These are phyloP conservation scores for Helarctos malayanus DNA, from an alignment of 2,797 vertebrate genomes.

Conservation along the genomic window DNA sequence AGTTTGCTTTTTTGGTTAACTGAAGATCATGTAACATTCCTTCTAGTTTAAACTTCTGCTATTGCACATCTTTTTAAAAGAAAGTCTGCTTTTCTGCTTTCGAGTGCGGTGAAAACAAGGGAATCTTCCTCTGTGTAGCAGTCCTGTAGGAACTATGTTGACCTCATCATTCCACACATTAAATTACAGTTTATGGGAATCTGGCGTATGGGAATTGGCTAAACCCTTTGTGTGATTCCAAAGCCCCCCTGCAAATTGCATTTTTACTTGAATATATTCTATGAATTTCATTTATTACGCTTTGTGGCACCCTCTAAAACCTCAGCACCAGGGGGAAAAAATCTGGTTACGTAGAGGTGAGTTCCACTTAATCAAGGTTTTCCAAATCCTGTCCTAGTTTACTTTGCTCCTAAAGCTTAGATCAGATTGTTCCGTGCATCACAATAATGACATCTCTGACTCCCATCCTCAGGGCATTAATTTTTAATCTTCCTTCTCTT, in stretches of 20 bases:
- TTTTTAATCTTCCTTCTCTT: constrained; percentile 83
- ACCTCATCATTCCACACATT: background rate
- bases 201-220: background rate
- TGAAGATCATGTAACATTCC: background rate
- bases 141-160: background rate
- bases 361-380: constrained; percentile 70
- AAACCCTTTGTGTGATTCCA: background rate
- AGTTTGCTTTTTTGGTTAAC: background rate
- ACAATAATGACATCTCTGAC: constrained; percentile 79
- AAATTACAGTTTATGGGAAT: background rate
- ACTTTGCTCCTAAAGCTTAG: constrained; percentile 42
- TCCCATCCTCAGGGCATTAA: constrained; percentile 78
- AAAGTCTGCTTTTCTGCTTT: constrained; percentile 55
- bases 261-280: constrained; percentile 47
- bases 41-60: constrained; percentile 50
- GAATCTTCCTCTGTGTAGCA: background rate
- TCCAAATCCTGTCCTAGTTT: background rate
- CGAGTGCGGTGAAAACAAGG: background rate
- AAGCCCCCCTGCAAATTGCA: background rate
- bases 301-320: background rate
- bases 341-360: constrained; percentile 50
- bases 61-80: background rate
- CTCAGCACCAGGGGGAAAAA: background rate
- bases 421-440: constrained; percentile 71
- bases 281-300: background rate